Base-by-base conservation (phyloP, 2,888 invertebrate species). In the Stenchaetothrips biformis region DNA sequence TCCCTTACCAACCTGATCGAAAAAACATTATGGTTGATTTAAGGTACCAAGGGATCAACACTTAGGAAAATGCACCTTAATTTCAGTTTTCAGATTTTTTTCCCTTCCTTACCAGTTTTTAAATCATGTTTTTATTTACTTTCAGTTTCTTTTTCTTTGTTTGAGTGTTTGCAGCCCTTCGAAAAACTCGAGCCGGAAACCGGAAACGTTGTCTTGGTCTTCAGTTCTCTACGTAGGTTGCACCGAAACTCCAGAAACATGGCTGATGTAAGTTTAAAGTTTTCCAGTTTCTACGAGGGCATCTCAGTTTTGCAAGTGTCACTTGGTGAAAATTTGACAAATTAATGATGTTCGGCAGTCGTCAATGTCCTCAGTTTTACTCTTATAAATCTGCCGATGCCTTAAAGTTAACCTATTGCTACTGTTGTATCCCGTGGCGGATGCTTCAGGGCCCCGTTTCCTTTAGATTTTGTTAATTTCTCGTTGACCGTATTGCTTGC, bases 231-330 rank as follows among this genome's bases (percentile, higher is more conserved):
- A 74, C 67, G 67, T 77, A 80, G 53, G 77, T 49, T 47, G 77
- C 79, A 80, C 47, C 37, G 62, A 62, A 37, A 80, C 48, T 37
- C 59, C 47, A 80, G 48, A 79, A 67, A 59, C 53, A 27, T 78
- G 53, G 48, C 49, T 79, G 78, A 79, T 11, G 53, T 27, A 80
- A 37, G 49, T 27, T 81, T 25, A 48, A 48, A 78, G 48, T 81
- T 48, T 81, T 49, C 77, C 79, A 2, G 18, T 67, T 47, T 11
- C 67, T n/a, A 37, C 48, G 7, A n/a, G 48, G 49, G 6, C 6
- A 78, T 74, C 48, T 62, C 2, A 18, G n/a, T 11, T n/a, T 27
- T 9, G 37, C 37, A 62, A 9, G 16, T 0, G 49, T 8, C 21
- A 11, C 2, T 74, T 7, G 7, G 11, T 21, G 0, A 0, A 11